These are phyloP conservation scores for Spea hammondii DNA, from an alignment of 2,797 vertebrate species.

Conservation along the genomic window DNA sequence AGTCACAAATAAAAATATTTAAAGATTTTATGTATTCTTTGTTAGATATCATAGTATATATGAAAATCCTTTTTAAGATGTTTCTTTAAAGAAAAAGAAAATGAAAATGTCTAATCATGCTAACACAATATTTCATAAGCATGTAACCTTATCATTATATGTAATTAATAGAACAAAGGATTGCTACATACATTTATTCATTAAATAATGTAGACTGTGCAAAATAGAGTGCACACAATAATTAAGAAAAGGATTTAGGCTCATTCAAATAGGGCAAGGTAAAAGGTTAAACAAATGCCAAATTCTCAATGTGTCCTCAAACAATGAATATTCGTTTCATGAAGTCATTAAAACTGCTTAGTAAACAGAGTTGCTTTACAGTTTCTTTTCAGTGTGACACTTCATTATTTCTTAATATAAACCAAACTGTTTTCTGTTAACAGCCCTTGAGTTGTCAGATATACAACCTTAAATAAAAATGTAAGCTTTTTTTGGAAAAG, in stretches of 20 bases:
- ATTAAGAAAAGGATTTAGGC: conserved; percentile 97
- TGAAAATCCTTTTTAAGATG: no score
- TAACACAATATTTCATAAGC: background rate
- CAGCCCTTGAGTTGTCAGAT: no score
- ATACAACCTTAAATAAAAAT: no score
- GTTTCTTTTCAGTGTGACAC: conserved; percentile 78
- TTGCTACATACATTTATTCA: background rate
- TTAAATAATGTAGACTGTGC: background rate
- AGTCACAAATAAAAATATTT: no score
- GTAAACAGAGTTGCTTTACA: conserved; percentile 92
- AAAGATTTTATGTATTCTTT: no score
- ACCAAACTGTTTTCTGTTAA: background rate
- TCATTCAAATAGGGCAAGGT: conserved; percentile 93
- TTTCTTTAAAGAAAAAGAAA: no score
- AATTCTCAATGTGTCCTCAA: conserved; percentile 93
- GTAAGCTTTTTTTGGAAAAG: no score
- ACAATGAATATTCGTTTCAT: conserved; percentile 99
- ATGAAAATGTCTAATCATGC: no score
- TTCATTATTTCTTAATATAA: background rate
- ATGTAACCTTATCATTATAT: background rate
- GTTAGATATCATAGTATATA: no score
- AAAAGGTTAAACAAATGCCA: conserved; percentile 99
- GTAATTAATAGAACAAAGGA: background rate
- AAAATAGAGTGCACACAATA: conserved; percentile 78
- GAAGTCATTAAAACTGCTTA: conserved; percentile 94